Base-by-base conservation (phyloP, 2,797 vertebrate species). In the Accipiter superciliosus region DNA sequence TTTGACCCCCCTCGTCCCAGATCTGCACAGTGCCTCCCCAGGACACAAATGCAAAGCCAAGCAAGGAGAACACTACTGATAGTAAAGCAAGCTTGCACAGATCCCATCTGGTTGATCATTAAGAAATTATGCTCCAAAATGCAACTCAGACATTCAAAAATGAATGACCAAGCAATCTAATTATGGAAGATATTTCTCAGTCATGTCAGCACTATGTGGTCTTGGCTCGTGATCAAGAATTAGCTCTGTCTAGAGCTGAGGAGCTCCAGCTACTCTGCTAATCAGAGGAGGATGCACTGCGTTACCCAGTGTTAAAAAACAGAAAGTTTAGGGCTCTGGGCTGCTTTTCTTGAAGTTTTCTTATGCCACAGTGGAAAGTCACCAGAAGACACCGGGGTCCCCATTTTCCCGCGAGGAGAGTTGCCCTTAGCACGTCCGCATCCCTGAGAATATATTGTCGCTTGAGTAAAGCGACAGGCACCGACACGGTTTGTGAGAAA, bases 181-280 rank as follows among this genome's bases (percentile, higher is more conserved):
- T 97, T 97, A 95, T 87, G 95, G 97, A 91, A 96, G 94, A 93
- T 94, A 96, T 91, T 97, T 96, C 93, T 97, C 94, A 93, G 87
- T 93, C 96, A 95, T 92, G 95, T 95, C 96, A 97, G 92, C 94
- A 96, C 93, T 96, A 96, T 97, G 94, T 81, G 89, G 90, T 93
- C 94, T 96, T 96, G 97, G 97, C 96, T 79, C 37, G 6, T 3
- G 72, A 88, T 85, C 96, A 96, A 96, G 90, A 95, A 97, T 96
- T 93, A 96, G 93, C 57, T 97, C 87, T 85, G 94, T 95, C 93
- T 97, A 89, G 93, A 93, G 82, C 74, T 31, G 42, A 85, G 92
- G 53, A 89, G 90, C 82, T 89, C 87, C 6, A 24, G 72, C 92
- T 92, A 96, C 69, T 83, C 87, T 72, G 72, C 72, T 92, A 91